Conservation (phyloP, 2,797 vertebrate genomes). For the Myiothlypis coronata region DNA sequence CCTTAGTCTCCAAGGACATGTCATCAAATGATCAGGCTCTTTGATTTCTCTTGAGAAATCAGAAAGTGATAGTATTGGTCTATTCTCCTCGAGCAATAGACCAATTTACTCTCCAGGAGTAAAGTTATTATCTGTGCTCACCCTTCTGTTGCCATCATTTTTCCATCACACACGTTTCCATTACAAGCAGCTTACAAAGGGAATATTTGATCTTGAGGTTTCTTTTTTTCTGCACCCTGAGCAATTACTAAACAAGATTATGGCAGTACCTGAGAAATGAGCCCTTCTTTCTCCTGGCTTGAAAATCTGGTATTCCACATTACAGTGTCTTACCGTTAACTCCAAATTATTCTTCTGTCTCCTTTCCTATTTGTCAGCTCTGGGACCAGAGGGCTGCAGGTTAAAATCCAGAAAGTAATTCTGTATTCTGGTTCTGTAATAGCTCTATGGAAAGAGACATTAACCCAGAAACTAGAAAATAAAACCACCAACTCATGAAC, state of each 20-base stretch:
- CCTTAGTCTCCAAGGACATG: neutral
- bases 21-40: neutral
- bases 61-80: neutral
- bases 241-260: neutral
- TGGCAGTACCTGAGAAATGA: neutral
- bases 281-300: neutral
- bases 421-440: neutral
- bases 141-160: neutral
- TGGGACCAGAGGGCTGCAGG: neutral
- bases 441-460: neutral
- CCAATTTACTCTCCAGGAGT: neutral
- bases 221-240: neutral
- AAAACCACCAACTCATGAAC: neutral
- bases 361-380: neutral
- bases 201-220: neutral
- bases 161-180: neutral
- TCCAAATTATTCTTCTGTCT: neutral
- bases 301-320: neutral
- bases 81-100: neutral
- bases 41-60: neutral
- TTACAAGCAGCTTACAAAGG: neutral
- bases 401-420: neutral
- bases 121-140: neutral
- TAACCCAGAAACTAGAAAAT: neutral
- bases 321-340: neutral